Evolutionary conservation across 2,888 invertebrate species (phyloP).

Genomic region (Prosopocoilus inquinatus): DNA sequence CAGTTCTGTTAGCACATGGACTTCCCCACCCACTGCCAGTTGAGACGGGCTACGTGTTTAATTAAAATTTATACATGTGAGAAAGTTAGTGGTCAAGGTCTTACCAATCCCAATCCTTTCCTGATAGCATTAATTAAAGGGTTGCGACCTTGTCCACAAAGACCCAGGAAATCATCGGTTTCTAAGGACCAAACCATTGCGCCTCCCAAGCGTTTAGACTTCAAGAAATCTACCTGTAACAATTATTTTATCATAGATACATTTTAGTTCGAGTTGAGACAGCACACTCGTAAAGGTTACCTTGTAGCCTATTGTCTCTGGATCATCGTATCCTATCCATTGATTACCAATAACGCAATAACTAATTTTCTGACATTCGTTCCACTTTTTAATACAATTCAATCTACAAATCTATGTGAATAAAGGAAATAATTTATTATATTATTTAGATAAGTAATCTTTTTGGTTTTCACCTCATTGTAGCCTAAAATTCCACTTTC

Average conservation of each 20-base stretch:
- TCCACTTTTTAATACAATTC: constrained; percentile 35
- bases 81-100: too few species aligned
- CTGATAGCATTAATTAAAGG: constrained; percentile 60
- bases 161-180: constrained; percentile 70
- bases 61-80: too few species aligned
- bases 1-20: background rate
- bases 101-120: too few species aligned
- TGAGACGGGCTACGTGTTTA: too few species aligned
- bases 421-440: constrained; percentile 33
- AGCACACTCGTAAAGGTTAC: constrained; percentile 29
- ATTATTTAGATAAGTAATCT: too few species aligned
- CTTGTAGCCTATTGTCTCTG: constrained; percentile 42
- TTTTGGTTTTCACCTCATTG: constrained; percentile 59
- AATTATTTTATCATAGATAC: too few species aligned
- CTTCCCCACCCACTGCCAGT: too few species aligned
- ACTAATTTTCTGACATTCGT: constrained; percentile 46
- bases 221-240: background rate
- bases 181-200: constrained; percentile 80
- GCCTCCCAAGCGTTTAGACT: constrained; percentile 53
- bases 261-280: too few species aligned
- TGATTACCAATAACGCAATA: constrained; percentile 45
- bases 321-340: constrained; percentile 48
- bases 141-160: constrained; percentile 56
- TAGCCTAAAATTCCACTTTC: constrained; percentile 66
- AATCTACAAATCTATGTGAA: constrained; percentile 35